Base-by-base conservation (phyloP, 2,888 invertebrate genomes). In the Drosophila borborema region DNA sequence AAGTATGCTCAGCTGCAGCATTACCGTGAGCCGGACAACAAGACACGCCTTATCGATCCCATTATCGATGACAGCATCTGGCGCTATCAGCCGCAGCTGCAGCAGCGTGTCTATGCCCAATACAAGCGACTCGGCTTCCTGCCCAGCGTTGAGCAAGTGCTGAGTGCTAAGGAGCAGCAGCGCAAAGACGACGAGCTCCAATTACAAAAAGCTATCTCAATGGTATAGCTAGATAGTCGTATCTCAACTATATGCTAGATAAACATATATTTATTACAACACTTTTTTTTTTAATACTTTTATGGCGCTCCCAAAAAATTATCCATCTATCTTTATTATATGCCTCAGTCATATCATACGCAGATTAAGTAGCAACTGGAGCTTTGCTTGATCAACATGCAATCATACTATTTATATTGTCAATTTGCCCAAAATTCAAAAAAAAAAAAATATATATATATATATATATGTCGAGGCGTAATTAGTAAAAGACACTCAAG, bases 1-100 rank as follows among this genome's bases (percentile, higher is more conserved):
- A 94, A 94, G 23, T 95, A 96, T 89, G 98, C 98, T 16, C 97
- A 98, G 79, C 94, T 99, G 89, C 97, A 99, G 91, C 99, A 99
- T 93, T 99, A 98, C 94, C 95, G 98, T 66, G 97, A 96, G 80
- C 96, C 97, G 60, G 94, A 97, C 75, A 96, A 96, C 93, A 96
- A 97, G 93, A 94, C 95, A 20, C 97, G 97, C 93, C 95, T 95
- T 49, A 96, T 97, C 91, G 96, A 96, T 92, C 95, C 96, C 67
- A 95, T 97, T 64, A 94, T 96, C 91, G 98, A 98, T 93, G 95
- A 96, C 28, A 96, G 96, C 67, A 96, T 98, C 84, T 98, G 97
- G 97, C 95, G 96, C 86, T 97, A 95, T 93, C 97, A 96, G 91
- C 96, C 96, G 54, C 94, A 95, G 74, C 94, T 98, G 31, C 94